Base-by-base conservation (phyloP, 2,888 invertebrate species). In the Morpho helenor region DNA sequence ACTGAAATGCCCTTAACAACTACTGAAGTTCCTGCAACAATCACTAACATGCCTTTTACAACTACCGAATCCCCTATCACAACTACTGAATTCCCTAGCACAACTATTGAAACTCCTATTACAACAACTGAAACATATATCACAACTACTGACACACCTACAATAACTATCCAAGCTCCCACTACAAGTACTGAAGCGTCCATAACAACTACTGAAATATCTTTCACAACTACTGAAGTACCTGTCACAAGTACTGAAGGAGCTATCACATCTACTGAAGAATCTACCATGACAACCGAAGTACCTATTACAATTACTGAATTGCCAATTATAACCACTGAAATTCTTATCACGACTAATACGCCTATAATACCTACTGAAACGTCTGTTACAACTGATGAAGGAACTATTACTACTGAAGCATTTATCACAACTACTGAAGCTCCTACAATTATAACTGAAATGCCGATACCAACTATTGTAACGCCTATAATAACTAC, bases 401-500 rank as follows among this genome's bases (percentile, higher is more conserved):
- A 16, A 16, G 16, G 1, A 16, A 16, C 16, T 16, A 16, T 16
- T n/a, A 46, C 56, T 3, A 51, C 56, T 16, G 16, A 16, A 16
- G 16, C 16, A 1, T 16, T 2, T 16, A 16, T 16, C 16, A 16
- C 23, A 23, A 57, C 51, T 3, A 44, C 62, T 1, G 59, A 66
- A 22, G 16, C 1, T 9, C 40, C 47, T 31, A 39, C 10, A 10
- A 57, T 41, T 22, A 43, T 52, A 8, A 48, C 46, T 2, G 43
- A 50, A 50, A 46, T 8, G 2, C 42, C 43, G 1, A 42, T 53
- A 2, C 49, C 56, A 8, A 49, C 52, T 7, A 42, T 53, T 40
- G 56, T 56, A 10, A 45, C 31, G 8, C 48, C 56, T 8, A 58
- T 57, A 8, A 52, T 60, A 50, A 57, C 51, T 42, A 52, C 55